phyloP scores from a whole-genome alignment of 2,113 vertebrate genomes.

The Chitala chitala region DNA sequence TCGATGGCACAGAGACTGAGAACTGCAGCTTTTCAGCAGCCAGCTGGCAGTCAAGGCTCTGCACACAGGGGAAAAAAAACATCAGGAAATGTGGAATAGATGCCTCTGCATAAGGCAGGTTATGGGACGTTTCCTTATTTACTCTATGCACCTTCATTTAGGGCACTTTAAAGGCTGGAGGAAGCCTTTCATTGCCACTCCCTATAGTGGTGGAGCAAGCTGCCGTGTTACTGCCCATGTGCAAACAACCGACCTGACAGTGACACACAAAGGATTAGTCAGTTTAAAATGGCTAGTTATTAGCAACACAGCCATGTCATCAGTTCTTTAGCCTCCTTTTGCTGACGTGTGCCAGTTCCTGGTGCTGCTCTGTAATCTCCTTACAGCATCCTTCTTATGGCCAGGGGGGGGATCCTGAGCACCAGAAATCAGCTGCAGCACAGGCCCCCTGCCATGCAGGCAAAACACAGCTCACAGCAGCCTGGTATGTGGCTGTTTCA shows the following conservation, averaged over 20 bases:
- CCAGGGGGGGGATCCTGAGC: constrained; percentile 34
- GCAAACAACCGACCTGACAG: neutral
- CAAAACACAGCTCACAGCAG: constrained; percentile 24
- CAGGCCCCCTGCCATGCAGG: constrained; percentile 38
- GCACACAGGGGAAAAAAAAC: constrained; percentile 34
- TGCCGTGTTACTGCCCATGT: neutral
- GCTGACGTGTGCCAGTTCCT: constrained; percentile 30
- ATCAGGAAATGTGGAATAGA: neutral
- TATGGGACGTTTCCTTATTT: neutral
- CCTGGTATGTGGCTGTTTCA: no score
- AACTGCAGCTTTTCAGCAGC: constrained; percentile 73
- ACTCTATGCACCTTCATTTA: neutral
- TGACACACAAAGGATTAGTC: neutral
- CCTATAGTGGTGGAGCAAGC: neutral
- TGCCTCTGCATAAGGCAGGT: neutral
- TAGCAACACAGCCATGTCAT: constrained; percentile 28
- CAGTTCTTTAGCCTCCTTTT: constrained; percentile 24
- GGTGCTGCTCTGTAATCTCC: constrained; percentile 50
- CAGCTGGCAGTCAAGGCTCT: constrained; percentile 76
- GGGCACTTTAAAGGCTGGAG: no score
- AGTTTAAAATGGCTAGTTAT: constrained; percentile 5
- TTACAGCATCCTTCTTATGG: constrained; percentile 35
- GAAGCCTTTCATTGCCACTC: neutral
- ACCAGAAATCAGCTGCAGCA: constrained; percentile 12
- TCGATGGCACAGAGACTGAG: constrained; percentile 48